Conservation (phyloP, 1,140 invertebrate species). For the Yoshiicerus persimilis region DNA sequence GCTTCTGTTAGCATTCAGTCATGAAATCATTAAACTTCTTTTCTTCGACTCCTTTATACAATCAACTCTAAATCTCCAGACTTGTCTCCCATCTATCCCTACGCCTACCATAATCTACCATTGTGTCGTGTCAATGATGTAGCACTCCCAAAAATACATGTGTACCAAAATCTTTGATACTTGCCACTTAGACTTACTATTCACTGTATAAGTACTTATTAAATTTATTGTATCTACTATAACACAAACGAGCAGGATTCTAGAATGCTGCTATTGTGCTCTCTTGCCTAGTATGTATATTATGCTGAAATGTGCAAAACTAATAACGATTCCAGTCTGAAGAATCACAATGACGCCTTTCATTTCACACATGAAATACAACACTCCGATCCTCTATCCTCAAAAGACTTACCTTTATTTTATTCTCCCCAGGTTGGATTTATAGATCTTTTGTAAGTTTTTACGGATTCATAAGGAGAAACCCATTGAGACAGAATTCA, state of each 20-base stretch:
- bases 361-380: neutral
- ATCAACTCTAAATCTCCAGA: neutral
- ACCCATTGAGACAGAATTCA: neutral
- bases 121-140: neutral
- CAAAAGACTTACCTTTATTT: neutral
- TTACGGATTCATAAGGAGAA: neutral
- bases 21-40: conserved; percentile 20
- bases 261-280: too few species aligned
- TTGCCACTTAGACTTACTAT: too few species aligned
- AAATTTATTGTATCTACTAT: neutral
- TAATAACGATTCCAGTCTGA: neutral
- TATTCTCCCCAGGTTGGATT: neutral
- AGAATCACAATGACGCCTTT: neutral
- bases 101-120: neutral
- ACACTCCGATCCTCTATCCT: neutral
- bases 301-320: conserved; percentile 6
- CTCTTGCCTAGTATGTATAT: neutral
- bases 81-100: neutral
- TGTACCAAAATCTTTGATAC: neutral
- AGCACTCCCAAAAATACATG: neutral
- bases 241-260: neutral
- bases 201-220: neutral
- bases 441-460: neutral
- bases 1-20: conserved; percentile 19
- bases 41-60: neutral